phyloP scores from a whole-genome alignment of 2,113 vertebrate species.

The Piprites chloris region DNA sequence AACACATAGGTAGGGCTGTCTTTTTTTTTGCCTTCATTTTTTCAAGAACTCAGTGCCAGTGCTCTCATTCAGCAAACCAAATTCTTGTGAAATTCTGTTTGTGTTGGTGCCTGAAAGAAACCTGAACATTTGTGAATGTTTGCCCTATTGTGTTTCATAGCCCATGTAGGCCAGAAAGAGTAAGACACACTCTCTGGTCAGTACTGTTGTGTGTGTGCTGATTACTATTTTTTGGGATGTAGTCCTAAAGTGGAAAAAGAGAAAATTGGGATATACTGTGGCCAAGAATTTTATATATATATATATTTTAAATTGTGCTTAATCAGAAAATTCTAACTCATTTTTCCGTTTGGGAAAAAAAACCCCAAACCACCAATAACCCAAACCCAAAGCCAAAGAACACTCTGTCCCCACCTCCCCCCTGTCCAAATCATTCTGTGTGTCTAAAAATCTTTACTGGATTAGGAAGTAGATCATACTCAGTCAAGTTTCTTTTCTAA shows the following conservation, averaged over 20 bases:
- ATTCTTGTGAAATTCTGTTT: not conserved
- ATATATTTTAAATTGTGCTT: not conserved
- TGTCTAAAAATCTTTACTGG: not conserved
- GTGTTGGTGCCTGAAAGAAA: not conserved
- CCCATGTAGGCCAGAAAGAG: not conserved
- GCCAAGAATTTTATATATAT: not conserved
- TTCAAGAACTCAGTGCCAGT: not conserved
- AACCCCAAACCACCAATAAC: not conserved
- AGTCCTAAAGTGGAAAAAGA: not conserved
- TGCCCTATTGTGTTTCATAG: rapidly evolving
- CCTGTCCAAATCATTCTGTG: not conserved
- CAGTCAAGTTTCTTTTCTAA: not conserved
- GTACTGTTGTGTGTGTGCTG: not conserved
- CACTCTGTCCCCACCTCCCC: too few relatives aligned
- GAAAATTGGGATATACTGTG: not conserved
- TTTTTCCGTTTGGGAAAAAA: not conserved
- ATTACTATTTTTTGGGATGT: not conserved
- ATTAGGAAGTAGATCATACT: not conserved
- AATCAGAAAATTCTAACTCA: not conserved
- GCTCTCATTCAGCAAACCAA: not conserved
- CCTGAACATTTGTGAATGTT: not conserved
- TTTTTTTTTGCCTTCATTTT: not conserved
- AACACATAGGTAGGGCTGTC: not conserved
- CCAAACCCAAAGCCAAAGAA: not conserved
- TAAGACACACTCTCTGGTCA: not conserved